Evolutionary conservation across 1,140 invertebrate species (phyloP), one percentile per base, ranked within the genome.

Genomic region (Battus philenor): DNA sequence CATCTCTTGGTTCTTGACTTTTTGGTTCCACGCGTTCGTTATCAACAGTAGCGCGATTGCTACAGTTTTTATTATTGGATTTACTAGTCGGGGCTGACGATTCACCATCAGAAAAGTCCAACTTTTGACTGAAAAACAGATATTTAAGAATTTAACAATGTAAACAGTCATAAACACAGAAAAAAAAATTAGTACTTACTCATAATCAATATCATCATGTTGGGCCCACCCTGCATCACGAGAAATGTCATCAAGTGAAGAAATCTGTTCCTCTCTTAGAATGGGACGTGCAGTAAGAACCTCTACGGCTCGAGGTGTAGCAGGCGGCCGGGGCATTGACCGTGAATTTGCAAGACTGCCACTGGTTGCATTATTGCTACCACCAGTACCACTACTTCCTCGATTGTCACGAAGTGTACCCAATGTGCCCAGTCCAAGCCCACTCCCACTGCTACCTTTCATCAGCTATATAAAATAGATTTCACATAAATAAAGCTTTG

Each of bases 51-150:
- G 65, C 45, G 9, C 78, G 59, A 61, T 72, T 86, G 60, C 69
- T 80, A 65, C 63, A 73, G 27, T 66, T 73, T 62, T 72, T 77
- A 47, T 57, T 68, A 54, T 34, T 72, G 32, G 64, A 56, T 48
- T 80, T 83, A 38, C 31, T 57, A 20, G 57, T 68, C 20, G 69
- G 74, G 26, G 71, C 63, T 10, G 89, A 88, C 4, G 83, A 70
- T 81, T 98, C 96, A 59, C 97, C 96, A 87, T 98, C 96, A 72
- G 95, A 97, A 81, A 98, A 98, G 47, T 93, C 92, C 53, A 98
- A 86, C 86, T 97, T 97, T 87, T 97, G 95, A 88, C 91, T 92
- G 85, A 44, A 86, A 87, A 59, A 10, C 50, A 30, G 1, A 7
- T 8, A 30, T 16, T 36, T 11, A 26, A 16, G 16, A 15, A 9